A percentile compares a stretch with the other conserved stretches of the same genome.
These are phyloP conservation scores for Rhinophrynus dorsalis DNA, from an alignment of 2,797 vertebrate genomes.

Conservation along the genomic window DNA sequence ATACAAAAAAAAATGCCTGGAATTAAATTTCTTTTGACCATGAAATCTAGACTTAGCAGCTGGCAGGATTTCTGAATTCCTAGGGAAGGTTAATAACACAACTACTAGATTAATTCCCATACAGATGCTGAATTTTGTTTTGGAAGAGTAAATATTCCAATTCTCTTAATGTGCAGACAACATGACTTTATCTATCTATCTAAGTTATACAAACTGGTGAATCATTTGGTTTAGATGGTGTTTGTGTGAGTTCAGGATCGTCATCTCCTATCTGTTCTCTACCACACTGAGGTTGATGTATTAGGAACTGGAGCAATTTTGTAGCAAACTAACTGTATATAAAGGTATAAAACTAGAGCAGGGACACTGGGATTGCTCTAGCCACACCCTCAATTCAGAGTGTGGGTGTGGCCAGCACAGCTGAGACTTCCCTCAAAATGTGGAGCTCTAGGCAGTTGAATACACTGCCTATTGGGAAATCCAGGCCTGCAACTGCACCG, in stretches of 20 bases:
- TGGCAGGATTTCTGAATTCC: slow-evolving; percentile 40
- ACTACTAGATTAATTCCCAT: slow-evolving; percentile 37
- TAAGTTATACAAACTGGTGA: slow-evolving; percentile 10
- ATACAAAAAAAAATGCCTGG: slow-evolving; percentile 42
- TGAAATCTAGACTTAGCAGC: slow-evolving; percentile 41
- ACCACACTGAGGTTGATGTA: too few species aligned
- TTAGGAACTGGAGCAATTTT: too few species aligned
- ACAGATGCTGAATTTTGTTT: slow-evolving; percentile 33
- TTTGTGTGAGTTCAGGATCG: slow-evolving; percentile 22
- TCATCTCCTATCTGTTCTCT: too few species aligned
- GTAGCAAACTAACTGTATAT: too few species aligned
- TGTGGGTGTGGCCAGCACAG: too few species aligned
- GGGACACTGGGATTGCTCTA: too few species aligned
- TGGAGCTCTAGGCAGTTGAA: too few species aligned
- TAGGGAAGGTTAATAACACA: slow-evolving; percentile 38
- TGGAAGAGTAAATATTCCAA: slow-evolving; percentile 37
- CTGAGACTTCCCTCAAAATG: too few species aligned
- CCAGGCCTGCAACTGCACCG: too few species aligned
- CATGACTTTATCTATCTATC: background rate
- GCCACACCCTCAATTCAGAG: too few species aligned
- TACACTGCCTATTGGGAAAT: too few species aligned
- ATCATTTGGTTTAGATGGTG: slow-evolving; percentile 35
- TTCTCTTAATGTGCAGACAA: slow-evolving; percentile 7
- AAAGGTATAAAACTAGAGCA: too few species aligned
- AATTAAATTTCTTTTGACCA: slow-evolving; percentile 49